phyloP scores from a whole-genome alignment of 2,888 invertebrate genomes.

The Orthosia incerta region DNA sequence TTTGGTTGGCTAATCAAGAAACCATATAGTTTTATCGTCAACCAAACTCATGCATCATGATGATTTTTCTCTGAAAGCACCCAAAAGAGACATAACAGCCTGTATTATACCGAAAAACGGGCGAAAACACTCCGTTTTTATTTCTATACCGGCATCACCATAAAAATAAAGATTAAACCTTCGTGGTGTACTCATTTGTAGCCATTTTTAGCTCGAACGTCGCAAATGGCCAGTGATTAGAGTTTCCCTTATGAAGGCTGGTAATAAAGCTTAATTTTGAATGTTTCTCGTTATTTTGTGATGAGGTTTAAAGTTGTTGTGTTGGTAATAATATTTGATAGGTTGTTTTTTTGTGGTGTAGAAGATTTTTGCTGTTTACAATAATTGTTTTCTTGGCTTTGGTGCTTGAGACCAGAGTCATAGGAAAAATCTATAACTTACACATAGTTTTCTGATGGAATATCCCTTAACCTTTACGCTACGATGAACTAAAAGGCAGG shows the following conservation, averaged over 20 bases:
- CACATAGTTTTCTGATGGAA: no score
- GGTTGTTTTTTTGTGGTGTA: neutral
- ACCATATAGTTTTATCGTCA: neutral
- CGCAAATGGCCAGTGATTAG: conserved; percentile 39
- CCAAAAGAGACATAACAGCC: neutral
- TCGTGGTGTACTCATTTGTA: conserved; percentile 21
- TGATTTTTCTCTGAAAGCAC: neutral
- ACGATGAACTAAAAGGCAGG: no score
- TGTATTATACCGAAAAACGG: conserved; percentile 16
- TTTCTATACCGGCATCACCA: conserved; percentile 41
- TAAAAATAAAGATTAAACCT: conserved; percentile 47
- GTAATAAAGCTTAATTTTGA: conserved; percentile 58
- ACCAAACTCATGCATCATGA: neutral
- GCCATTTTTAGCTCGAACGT: conserved; percentile 26
- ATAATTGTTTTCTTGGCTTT: no score
- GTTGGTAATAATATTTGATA: conserved; percentile 20
- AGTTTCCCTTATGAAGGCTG: conserved; percentile 12
- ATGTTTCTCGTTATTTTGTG: conserved; percentile 26
- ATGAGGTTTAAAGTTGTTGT: conserved; percentile 14
- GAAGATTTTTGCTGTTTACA: no score
- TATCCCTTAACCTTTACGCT: no score
- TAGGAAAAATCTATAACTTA: no score
- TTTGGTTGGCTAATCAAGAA: no score
- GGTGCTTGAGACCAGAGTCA: no score
- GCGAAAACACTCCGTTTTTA: conserved; percentile 49